These are phyloP conservation scores for Lamprologus sp. DNA, from an alignment of 2,113 vertebrate genomes.

Conservation along the genomic window DNA sequence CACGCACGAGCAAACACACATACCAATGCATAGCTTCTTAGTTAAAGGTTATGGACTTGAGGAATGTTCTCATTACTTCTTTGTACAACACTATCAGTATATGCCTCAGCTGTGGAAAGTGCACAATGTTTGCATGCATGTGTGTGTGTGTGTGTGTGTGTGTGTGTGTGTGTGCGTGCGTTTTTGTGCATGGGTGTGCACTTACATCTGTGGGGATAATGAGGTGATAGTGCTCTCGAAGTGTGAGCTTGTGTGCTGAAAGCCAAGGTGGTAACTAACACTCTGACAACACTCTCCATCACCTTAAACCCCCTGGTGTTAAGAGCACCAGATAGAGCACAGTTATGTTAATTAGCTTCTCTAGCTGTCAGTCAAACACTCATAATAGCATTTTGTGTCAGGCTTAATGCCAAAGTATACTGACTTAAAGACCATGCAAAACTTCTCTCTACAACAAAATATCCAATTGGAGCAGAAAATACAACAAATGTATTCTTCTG, in stretches of 20 bases:
- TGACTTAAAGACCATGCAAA: background rate
- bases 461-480: background rate
- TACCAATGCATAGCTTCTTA: background rate
- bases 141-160: background rate
- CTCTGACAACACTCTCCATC: slow-evolving; percentile 41
- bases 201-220: slow-evolving; percentile 30
- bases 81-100: slow-evolving; percentile 30
- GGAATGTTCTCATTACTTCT: slow-evolving; percentile 56
- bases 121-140: background rate
- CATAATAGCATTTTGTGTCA: background rate
- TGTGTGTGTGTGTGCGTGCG: too few species aligned
- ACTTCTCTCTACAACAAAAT: background rate
- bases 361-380: slow-evolving; percentile 33
- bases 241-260: slow-evolving; percentile 12
- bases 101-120: background rate
- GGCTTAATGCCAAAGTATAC: background rate
- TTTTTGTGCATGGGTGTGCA: background rate
- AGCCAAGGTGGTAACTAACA: slow-evolving; percentile 40
- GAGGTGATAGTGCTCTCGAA: slow-evolving; percentile 14
- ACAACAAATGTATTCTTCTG: background rate
- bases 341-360: slow-evolving; percentile 46
- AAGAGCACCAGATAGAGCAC: slow-evolving; percentile 8
- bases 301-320: slow-evolving; percentile 25
- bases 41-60: slow-evolving; percentile 54
- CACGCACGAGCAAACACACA: background rate